These are phyloP conservation scores for Prostheceraeus crozeri DNA, from an alignment of 2,888 invertebrate species.

Conservation along the genomic window DNA sequence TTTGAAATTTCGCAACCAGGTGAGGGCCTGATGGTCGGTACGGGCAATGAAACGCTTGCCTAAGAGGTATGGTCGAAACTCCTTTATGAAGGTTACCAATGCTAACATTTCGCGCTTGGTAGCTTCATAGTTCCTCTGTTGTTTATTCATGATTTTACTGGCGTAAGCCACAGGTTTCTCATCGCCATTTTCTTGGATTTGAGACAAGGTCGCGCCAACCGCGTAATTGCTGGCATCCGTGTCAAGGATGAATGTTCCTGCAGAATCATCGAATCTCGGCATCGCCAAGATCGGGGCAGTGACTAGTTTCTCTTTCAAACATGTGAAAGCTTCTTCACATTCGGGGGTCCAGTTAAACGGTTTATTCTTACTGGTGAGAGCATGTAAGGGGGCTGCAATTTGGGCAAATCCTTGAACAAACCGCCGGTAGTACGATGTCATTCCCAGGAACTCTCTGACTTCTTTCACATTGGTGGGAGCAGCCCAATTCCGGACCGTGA, in stretches of 20 bases:
- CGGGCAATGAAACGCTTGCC: conserved; percentile 38
- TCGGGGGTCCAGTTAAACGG: too few species aligned
- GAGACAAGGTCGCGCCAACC: not conserved
- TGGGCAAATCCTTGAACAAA: too few species aligned
- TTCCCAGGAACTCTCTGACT: conserved; percentile 39
- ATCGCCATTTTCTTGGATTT: not conserved
- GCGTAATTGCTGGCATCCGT: conserved; percentile 11
- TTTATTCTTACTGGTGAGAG: too few species aligned
- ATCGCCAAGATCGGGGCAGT: too few species aligned
- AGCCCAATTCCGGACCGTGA: too few species aligned
- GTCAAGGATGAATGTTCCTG: not conserved
- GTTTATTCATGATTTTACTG: not conserved
- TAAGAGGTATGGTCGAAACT: conserved; percentile 40
- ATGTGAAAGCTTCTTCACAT: too few species aligned
- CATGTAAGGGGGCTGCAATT: too few species aligned
- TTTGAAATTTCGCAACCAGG: conserved; percentile 12
- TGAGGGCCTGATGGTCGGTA: conserved; percentile 42
- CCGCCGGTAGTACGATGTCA: conserved; percentile 41
- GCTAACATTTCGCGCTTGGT: conserved; percentile 42
- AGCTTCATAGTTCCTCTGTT: conserved; percentile 41
- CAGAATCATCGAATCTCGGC: too few species aligned
- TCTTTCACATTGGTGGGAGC: conserved; percentile 27
- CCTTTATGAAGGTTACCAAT: conserved; percentile 40
- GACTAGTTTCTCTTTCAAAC: too few species aligned
- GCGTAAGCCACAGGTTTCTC: conserved; percentile 15